These are phyloP conservation scores for Mystacides longicornis DNA, from an alignment of 2,888 invertebrate species.

Conservation along the genomic window DNA sequence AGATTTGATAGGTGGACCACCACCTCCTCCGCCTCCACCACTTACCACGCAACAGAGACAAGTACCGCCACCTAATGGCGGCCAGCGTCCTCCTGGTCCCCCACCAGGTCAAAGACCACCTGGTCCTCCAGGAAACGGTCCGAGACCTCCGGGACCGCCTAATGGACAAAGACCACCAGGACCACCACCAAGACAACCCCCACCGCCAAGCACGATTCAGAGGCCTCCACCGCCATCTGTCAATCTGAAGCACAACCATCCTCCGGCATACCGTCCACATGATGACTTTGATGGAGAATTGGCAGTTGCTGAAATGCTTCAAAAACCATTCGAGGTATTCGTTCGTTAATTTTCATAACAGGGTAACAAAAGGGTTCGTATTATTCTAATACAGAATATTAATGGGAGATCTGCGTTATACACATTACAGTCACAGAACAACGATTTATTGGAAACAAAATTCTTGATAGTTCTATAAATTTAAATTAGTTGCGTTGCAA, in stretches of 20 bases:
- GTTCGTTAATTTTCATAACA: too few relatives aligned
- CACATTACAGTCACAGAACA: too few relatives aligned
- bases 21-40: slow-evolving; percentile 30
- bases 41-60: slow-evolving; percentile 28
- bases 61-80: slow-evolving; percentile 19
- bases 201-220: slow-evolving; percentile 30
- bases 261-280: slow-evolving; percentile 27
- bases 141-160: slow-evolving; percentile 33
- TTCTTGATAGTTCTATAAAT: too few relatives aligned
- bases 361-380: too few relatives aligned
- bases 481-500: too few relatives aligned
- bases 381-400: too few relatives aligned
- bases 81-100: slow-evolving; percentile 23
- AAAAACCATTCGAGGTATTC: slow-evolving; percentile 45
- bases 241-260: slow-evolving; percentile 38
- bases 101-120: slow-evolving; percentile 25
- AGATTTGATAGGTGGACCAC: slow-evolving; percentile 38
- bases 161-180: slow-evolving; percentile 26
- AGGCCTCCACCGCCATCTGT: slow-evolving; percentile 26
- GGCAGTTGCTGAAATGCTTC: slow-evolving; percentile 39
- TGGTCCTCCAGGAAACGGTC: slow-evolving; percentile 10
- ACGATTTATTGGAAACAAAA: too few relatives aligned
- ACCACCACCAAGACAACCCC: slow-evolving; percentile 26
- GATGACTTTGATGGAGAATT: slow-evolving; percentile 38
- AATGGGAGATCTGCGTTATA: too few relatives aligned